phyloP scores from a whole-genome alignment of 2,888 invertebrate genomes.

The Balanococcus diminutus region DNA sequence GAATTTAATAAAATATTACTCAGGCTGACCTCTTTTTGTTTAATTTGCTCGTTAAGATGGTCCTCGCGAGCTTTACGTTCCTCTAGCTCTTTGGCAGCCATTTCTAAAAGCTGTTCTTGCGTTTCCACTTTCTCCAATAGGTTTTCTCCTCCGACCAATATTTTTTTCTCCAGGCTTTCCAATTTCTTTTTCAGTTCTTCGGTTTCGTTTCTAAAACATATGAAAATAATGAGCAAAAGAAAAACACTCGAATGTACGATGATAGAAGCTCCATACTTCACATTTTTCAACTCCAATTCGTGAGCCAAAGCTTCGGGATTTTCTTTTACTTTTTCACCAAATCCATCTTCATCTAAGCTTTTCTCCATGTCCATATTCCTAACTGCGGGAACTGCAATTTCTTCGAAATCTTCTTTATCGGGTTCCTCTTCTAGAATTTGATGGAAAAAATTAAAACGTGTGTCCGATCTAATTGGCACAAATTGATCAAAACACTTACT shows the following conservation, averaged over 20 bases:
- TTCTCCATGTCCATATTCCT: conserved; percentile 27
- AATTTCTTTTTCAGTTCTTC: conserved; percentile 71
- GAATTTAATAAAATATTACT: neutral
- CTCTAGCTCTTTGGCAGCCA: conserved; percentile 82
- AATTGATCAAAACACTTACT: conserved; percentile 57
- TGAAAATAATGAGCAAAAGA: conserved; percentile 30
- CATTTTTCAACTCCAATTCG: conserved; percentile 69
- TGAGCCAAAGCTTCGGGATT: conserved; percentile 61
- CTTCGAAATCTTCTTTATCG: conserved; percentile 64
- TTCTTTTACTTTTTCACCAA: conserved; percentile 64
- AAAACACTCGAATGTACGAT: neutral
- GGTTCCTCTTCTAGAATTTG: conserved; percentile 59
- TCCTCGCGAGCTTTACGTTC: conserved; percentile 79
- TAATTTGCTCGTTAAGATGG: conserved; percentile 78
- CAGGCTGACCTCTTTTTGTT: conserved; percentile 78
- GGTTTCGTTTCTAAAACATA: conserved; percentile 58
- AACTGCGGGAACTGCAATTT: conserved; percentile 53
- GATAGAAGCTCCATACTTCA: conserved; percentile 11
- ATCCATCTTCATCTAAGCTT: conserved; percentile 59
- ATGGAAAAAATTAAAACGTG: neutral
- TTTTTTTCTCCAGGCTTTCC: conserved; percentile 89
- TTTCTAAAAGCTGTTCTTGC: conserved; percentile 86
- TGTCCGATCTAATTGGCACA: neutral
- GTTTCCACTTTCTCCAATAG: conserved; percentile 94
- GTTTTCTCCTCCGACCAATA: conserved; percentile 97